Evolutionary conservation across 2,797 vertebrate species (phyloP), one percentile per base, ranked within the genome.

Genomic region (Momotus momota): DNA sequence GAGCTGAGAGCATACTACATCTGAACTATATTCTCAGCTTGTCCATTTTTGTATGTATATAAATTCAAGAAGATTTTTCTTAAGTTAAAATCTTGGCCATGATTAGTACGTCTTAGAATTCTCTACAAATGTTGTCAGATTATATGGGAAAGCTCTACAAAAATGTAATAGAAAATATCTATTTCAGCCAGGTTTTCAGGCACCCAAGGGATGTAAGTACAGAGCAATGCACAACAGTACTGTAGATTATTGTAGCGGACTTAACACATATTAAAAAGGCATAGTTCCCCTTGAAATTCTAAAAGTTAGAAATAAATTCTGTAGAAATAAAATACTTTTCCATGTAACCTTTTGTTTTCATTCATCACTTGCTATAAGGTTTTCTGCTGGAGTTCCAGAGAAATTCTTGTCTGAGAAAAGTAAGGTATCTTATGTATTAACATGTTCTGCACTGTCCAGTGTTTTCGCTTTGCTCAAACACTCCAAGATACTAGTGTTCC

Each of bases 381-480:
- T 87, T 93, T 82, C 78, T 74, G 3, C 38, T 65, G 41, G 46
- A 67, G 33, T 79, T 74, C n/a, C 43, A 73, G 38, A 81, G 16
- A 88, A 89, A 40, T 5, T 80, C 17, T 67, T 35, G 78, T 26
- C 25, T 71, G 27, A 94, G 35, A 88, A 92, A 88, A 65, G 46
- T 77, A 88, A 88, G 38, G 38, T 16, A 83, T 79, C 26, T 70
- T 35, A 65, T 19, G 10, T 48, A 73, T 86, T 92, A 70, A 35
- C 62, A 78, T 35, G 35, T 75, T 94, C 33, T 93, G 10, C 22
- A n/a, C 40, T 71, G 27, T 67, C 61, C 54, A 48, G 3, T 66
- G 49, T 92, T 94, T 91, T 95, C 75, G 38, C 48, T 55, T 45
- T 90, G n/a, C 40, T 90, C 64, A 86, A 94, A 83, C 45, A 40